Evolutionary conservation across 1,140 invertebrate genomes (phyloP).

Genomic region (Venustaconcha ellipsiformis): DNA sequence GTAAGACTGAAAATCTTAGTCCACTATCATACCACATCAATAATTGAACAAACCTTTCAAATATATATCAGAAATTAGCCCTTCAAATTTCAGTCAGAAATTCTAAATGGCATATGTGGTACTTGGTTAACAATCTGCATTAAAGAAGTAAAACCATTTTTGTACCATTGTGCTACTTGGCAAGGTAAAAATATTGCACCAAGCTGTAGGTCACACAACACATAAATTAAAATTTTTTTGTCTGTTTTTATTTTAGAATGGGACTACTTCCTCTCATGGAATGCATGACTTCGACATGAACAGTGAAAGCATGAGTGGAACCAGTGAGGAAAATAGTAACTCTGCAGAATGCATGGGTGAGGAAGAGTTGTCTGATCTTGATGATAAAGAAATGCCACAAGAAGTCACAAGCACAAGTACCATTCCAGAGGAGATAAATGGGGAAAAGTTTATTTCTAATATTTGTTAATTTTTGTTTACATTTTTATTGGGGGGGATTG

Average conservation of each 20-base stretch:
- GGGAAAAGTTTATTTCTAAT: too few species aligned
- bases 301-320: constrained; percentile 11
- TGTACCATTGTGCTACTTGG: background rate
- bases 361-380: constrained; percentile 24
- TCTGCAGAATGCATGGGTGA: constrained; percentile 9
- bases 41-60: too few species aligned
- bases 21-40: too few species aligned
- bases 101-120: too few species aligned
- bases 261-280: background rate
- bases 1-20: too few species aligned
- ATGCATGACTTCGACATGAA: constrained; percentile 7
- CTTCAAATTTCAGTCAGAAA: too few species aligned
- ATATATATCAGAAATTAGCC: too few species aligned
- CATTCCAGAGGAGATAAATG: constrained; percentile 12
- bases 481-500: too few species aligned
- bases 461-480: too few species aligned
- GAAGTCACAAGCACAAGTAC: constrained; percentile 25
- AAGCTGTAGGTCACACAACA: background rate
- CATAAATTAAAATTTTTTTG: background rate
- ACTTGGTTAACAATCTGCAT: background rate
- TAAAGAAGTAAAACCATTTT: background rate
- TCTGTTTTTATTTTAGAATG: background rate
- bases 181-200: background rate
- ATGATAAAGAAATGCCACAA: constrained; percentile 18
- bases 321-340: constrained; percentile 10